These are phyloP conservation scores for Lucifuga dentata DNA, from an alignment of 2,113 vertebrate species.

Conservation along the genomic window DNA sequence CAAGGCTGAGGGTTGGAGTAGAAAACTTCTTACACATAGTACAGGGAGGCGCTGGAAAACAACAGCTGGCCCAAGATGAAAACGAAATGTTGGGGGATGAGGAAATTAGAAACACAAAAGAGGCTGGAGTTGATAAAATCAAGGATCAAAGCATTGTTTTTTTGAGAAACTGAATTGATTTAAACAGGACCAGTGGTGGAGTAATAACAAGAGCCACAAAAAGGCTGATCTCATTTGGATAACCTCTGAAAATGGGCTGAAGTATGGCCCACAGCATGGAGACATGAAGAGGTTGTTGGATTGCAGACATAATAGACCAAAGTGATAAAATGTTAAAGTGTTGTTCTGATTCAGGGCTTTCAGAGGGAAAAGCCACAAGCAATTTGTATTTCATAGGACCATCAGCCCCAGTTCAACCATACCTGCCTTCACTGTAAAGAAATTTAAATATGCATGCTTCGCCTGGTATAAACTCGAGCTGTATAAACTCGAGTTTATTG, in stretches of 20 bases:
- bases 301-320: slow-evolving; percentile 37
- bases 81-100: slow-evolving; percentile 75
- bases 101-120: slow-evolving; percentile 85
- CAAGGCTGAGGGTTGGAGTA: slow-evolving; percentile 58
- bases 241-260: slow-evolving; percentile 54
- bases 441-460: neutral
- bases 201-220: slow-evolving; percentile 72
- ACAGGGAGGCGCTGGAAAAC: slow-evolving; percentile 77
- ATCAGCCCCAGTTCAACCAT: neutral
- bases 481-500: slow-evolving; percentile 1
- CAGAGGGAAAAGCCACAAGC: neutral
- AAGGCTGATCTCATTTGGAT: slow-evolving; percentile 72
- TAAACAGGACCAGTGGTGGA: slow-evolving; percentile 72
- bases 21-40: slow-evolving; percentile 73
- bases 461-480: slow-evolving; percentile 1
- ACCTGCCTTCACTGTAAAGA: neutral
- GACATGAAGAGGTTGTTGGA: slow-evolving; percentile 12
- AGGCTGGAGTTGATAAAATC: slow-evolving; percentile 83
- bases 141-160: slow-evolving; percentile 80
- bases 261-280: slow-evolving; percentile 23
- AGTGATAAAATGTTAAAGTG: slow-evolving; percentile 28
- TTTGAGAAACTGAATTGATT: slow-evolving; percentile 70
- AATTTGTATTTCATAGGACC: neutral
- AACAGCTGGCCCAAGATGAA: slow-evolving; percentile 83
- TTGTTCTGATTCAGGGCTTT: slow-evolving; percentile 1